These are phyloP conservation scores for Micropoecilia bifurca DNA, from an alignment of 2,797 vertebrate species.

Conservation along the genomic window DNA sequence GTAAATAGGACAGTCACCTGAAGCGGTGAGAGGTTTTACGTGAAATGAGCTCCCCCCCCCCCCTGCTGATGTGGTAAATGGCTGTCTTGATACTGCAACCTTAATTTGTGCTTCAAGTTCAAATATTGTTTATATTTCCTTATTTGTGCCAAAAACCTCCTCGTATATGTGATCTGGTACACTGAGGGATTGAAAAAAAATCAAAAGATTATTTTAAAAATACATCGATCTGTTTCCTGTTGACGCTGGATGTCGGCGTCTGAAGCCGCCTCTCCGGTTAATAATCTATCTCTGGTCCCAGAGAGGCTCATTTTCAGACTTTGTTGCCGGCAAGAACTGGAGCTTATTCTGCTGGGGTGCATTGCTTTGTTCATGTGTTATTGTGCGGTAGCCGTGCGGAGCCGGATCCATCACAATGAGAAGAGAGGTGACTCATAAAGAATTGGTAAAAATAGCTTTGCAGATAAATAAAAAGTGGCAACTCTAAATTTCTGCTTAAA, in stretches of 20 bases:
- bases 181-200: background rate
- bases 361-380: constrained; percentile 16
- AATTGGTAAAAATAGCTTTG: constrained; percentile 39
- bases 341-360: constrained; percentile 3
- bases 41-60: background rate
- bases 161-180: too few species aligned
- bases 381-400: constrained; percentile 14
- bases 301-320: constrained; percentile 4
- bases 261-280: background rate
- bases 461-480: constrained; percentile 20
- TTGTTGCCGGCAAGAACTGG: background rate
- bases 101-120: constrained; percentile 21
- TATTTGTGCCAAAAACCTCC: background rate
- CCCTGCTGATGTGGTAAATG: background rate
- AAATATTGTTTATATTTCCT: constrained; percentile 6
- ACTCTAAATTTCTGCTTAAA: constrained; percentile 35
- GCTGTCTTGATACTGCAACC: constrained; percentile 9
- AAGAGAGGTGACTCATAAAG: constrained; percentile 27
- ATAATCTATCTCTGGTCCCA: background rate
- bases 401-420: constrained; percentile 24
- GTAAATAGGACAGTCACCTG: background rate
- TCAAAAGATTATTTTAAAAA: background rate
- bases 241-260: background rate
- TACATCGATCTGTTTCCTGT: background rate
- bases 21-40: background rate